These are phyloP conservation scores for Brachionus plicatilis DNA, from an alignment of 1,140 invertebrate genomes.

Conservation along the genomic window DNA sequence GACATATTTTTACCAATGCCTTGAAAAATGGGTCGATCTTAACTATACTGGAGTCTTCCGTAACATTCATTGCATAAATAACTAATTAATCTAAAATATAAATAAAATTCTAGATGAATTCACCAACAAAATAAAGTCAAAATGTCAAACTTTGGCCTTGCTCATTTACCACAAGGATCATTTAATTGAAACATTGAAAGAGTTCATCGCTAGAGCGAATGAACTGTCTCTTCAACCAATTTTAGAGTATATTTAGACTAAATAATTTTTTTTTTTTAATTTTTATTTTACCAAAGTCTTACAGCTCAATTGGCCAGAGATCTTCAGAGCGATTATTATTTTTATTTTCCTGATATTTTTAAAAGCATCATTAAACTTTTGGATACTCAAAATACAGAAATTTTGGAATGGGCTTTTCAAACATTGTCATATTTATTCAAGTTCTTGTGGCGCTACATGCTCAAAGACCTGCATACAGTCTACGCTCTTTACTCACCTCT, in stretches of 20 bases:
- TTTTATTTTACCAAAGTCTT: slow-evolving; percentile 62
- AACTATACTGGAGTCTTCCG: slow-evolving; percentile 76
- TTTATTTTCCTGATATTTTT: slow-evolving; percentile 67
- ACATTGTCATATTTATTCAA: slow-evolving; percentile 82
- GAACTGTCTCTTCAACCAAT: neutral
- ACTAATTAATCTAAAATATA: slow-evolving; percentile 43
- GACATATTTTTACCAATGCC: slow-evolving; percentile 70
- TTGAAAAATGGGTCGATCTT: slow-evolving; percentile 78
- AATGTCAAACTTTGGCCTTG: slow-evolving; percentile 71
- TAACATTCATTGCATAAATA: slow-evolving; percentile 41
- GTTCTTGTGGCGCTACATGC: slow-evolving; percentile 71
- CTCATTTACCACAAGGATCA: slow-evolving; percentile 66
- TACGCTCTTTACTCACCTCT: slow-evolving; percentile 68
- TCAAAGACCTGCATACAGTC: slow-evolving; percentile 70
- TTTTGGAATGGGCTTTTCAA: slow-evolving; percentile 73
- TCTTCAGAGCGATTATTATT: slow-evolving; percentile 76
- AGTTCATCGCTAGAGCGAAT: neutral
- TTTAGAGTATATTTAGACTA: neutral
- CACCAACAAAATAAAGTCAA: slow-evolving; percentile 63
- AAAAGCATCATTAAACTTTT: slow-evolving; percentile 66
- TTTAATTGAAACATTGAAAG: slow-evolving; percentile 41
- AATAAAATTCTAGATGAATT: slow-evolving; percentile 57
- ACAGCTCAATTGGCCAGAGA: slow-evolving; percentile 76
- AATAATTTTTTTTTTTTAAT: neutral
- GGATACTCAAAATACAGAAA: slow-evolving; percentile 70